Base-by-base conservation (phyloP, 2,888 invertebrate genomes). In the Malachius bipustulatus region DNA sequence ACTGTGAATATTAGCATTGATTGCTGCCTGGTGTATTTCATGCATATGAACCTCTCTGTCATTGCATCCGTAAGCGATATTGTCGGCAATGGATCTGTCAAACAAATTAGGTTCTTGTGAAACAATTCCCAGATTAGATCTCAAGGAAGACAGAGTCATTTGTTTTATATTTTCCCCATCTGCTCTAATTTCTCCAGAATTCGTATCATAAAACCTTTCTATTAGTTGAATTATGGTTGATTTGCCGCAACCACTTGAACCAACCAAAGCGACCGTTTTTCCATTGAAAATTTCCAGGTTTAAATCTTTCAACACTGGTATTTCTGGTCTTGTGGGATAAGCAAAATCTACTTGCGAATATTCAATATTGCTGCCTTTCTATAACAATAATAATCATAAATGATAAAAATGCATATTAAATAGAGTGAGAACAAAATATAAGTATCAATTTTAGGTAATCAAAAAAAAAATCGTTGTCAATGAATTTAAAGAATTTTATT, bases 51-150 rank as follows among this genome's bases (percentile, higher is more conserved):
- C 73, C 2, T 55, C 54, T 9, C 77, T 61, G 0, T 65, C 61
- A 54, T 83, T 85, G 54, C 85, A 83, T 3, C 91, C 91, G 52
- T 91, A 91, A 0, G 82, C 79, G 45, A 93, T 90, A 58, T 93
- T 93, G 45, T 90, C 83, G 1, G 69, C 71, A 36, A 93, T 85
- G 9, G 82, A 81, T 33, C 82, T 70, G 56, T 87, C 84, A 60
- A 91, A 91, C 1, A 91, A 67, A 91, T n/a, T n/a, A n/a, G n/a
- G n/a, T n/a, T n/a, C n/a, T n/a, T n/a, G n/a, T n/a, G n/a, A n/a
- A n/a, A n/a, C 80, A 42, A 90, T 78, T 2, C 88, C 88, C 37
- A 91, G 72, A 42, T 83, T 77, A 32, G 73, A 67, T 36, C 91
- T 68, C 4, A 82, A 33, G 4, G 42, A 39, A 4, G 39, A 14